Percentiles rank a stretch among this genome's conserved stretches.
Evolutionary conservation across 2,113 vertebrate genomes (phyloP).

Genomic region (Regulus satrapa): DNA sequence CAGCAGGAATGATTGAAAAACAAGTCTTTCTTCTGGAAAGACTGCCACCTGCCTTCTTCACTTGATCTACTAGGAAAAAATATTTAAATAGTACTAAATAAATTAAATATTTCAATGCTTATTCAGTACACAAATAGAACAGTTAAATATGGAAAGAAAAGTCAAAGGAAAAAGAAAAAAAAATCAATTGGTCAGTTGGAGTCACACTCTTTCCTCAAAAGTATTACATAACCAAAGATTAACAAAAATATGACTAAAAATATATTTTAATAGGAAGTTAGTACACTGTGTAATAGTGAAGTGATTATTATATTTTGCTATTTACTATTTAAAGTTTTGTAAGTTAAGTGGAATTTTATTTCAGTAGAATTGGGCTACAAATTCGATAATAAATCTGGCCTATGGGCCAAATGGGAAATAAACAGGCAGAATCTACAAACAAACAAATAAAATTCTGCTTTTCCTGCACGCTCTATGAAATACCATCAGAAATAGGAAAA

Average conservation of each 20-base stretch:
- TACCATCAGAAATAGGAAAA: not conserved
- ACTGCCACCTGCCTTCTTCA: not conserved
- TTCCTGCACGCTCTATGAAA: not conserved
- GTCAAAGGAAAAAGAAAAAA: not conserved
- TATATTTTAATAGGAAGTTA: not conserved
- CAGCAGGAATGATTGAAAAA: not conserved
- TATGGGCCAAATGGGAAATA: not conserved
- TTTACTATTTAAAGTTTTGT: not conserved
- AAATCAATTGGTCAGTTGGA: not conserved
- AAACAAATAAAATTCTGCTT: not conserved
- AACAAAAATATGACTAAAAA: not conserved
- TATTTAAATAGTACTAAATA: not conserved
- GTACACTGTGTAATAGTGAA: not conserved
- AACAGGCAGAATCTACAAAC: not conserved
- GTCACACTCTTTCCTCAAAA: not conserved
- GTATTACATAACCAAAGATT: not conserved
- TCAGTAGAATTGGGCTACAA: not conserved
- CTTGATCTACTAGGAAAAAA: constrained; percentile 3
- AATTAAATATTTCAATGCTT: not conserved
- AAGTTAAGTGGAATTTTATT: not conserved
- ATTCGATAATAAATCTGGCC: not conserved
- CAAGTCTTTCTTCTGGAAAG: not conserved
- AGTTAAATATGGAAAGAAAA: not conserved
- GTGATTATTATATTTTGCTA: not conserved
- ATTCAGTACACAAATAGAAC: not conserved